These are phyloP conservation scores for Noctua comes DNA, from an alignment of 2,888 invertebrate genomes.

Conservation along the genomic window DNA sequence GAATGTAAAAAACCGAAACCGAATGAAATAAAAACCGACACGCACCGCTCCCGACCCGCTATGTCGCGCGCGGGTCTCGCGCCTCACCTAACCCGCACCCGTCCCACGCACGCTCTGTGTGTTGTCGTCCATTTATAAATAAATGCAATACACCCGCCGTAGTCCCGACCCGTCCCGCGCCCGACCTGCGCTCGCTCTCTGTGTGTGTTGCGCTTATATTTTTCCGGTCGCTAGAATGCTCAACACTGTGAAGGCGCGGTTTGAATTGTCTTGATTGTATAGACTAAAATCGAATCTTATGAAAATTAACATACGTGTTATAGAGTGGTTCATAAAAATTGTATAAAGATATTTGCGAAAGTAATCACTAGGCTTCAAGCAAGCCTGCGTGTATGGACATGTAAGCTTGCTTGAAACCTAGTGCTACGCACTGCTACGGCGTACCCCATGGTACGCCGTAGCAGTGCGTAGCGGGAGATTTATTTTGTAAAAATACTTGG, in stretches of 20 bases:
- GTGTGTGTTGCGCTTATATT: neutral
- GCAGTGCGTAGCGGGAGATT: neutral
- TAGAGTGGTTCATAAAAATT: neutral
- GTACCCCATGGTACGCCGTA: constrained; percentile 6
- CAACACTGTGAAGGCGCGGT: neutral
- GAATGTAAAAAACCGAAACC: too few species aligned
- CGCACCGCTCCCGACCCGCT: neutral
- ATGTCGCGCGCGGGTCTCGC: neutral
- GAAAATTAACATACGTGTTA: neutral
- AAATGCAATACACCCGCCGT: neutral
- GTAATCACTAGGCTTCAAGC: neutral
- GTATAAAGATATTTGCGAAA: neutral
- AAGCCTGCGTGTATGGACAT: too few species aligned
- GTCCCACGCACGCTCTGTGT: neutral
- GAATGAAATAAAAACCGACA: too few species aligned
- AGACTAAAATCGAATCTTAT: neutral
- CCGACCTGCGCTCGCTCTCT: neutral
- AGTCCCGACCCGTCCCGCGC: neutral
- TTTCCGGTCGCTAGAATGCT: neutral
- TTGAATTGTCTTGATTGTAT: neutral
- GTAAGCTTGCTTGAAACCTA: too few species aligned
- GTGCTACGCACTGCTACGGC: too few species aligned
- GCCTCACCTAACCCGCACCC: neutral
- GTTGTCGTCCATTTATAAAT: neutral
- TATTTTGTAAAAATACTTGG: neutral